Evolutionary conservation across 1,140 invertebrate genomes (phyloP).

Genomic region (Ceratosolen solmsi): DNA sequence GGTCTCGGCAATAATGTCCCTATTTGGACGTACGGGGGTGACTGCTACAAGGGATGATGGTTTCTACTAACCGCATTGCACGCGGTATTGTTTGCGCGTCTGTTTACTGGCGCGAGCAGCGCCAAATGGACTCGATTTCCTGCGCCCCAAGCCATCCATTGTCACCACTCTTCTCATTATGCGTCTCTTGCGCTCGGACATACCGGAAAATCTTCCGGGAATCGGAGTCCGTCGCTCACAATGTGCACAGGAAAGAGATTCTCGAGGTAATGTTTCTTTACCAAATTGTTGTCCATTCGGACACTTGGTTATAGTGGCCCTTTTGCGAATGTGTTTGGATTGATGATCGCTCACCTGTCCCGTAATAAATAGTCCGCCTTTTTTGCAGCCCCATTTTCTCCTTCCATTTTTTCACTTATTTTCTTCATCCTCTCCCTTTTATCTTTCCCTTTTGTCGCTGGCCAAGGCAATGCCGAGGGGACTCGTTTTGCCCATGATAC

Average conservation of each 20-base stretch:
- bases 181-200: background rate
- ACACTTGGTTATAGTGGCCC: slow-evolving; percentile 21
- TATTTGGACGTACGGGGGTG: background rate
- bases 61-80: slow-evolving; percentile 48
- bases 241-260: background rate
- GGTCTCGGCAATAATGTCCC: slow-evolving; percentile 25
- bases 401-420: background rate
- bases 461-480: background rate
- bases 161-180: slow-evolving; percentile 11
- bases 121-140: slow-evolving; percentile 46
- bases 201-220: slow-evolving; percentile 50
- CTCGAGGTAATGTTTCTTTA: slow-evolving; percentile 22
- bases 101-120: slow-evolving; percentile 25
- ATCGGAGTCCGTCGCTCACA: background rate
- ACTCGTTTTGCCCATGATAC: background rate
- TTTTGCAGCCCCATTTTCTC: background rate
- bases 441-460: background rate
- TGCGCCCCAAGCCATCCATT: background rate
- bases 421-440: background rate
- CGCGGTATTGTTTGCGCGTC: slow-evolving; percentile 17
- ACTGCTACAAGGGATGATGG: slow-evolving; percentile 35
- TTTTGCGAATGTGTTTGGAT: slow-evolving; percentile 26
- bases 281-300: slow-evolving; percentile 11
- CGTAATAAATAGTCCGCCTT: slow-evolving; percentile 46
- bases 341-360: slow-evolving; percentile 48